Evolutionary conservation across 2,888 invertebrate species (phyloP).

Genomic region (Eulithis testata): DNA sequence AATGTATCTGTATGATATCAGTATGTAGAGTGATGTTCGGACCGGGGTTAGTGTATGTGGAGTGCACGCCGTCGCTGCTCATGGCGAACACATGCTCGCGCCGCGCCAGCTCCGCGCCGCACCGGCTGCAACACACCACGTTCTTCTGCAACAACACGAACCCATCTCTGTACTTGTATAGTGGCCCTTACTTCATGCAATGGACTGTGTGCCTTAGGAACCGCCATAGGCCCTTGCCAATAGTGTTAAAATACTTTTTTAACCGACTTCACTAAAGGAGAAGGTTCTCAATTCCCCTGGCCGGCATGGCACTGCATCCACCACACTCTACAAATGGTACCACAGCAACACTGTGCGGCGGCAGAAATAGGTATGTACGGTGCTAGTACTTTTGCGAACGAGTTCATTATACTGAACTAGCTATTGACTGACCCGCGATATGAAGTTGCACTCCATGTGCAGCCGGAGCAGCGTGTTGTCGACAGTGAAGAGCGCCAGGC

Average conservation of each 20-base stretch:
- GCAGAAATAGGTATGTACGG: too few species aligned
- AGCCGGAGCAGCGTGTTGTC: slow-evolving; percentile 74
- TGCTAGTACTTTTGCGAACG: background rate
- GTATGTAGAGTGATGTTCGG: slow-evolving; percentile 5
- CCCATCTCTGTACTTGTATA: too few species aligned
- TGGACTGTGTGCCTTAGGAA: too few species aligned
- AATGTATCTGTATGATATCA: too few species aligned
- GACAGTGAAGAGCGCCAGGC: slow-evolving; percentile 66
- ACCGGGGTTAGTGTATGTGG: slow-evolving; percentile 72
- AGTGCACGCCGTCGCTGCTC: slow-evolving; percentile 75
- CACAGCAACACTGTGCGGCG: too few species aligned
- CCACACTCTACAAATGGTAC: too few species aligned
- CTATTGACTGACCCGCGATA: slow-evolving; percentile 48
- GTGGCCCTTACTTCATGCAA: background rate
- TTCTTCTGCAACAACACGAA: slow-evolving; percentile 49
- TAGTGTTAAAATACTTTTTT: too few species aligned
- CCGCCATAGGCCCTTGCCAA: too few species aligned
- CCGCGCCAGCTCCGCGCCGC: slow-evolving; percentile 61
- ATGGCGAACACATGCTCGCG: slow-evolving; percentile 70
- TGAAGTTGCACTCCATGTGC: slow-evolving; percentile 66
- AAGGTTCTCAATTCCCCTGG: too few species aligned
- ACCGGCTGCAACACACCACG: slow-evolving; percentile 65
- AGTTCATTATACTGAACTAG: background rate
- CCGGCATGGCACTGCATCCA: too few species aligned
- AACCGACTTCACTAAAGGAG: too few species aligned